Percentiles rank a stretch among this genome's conserved stretches.
These are phyloP conservation scores for Propithecus deckenii DNA, from an alignment of 2,797 vertebrate species.

Conservation along the genomic window DNA sequence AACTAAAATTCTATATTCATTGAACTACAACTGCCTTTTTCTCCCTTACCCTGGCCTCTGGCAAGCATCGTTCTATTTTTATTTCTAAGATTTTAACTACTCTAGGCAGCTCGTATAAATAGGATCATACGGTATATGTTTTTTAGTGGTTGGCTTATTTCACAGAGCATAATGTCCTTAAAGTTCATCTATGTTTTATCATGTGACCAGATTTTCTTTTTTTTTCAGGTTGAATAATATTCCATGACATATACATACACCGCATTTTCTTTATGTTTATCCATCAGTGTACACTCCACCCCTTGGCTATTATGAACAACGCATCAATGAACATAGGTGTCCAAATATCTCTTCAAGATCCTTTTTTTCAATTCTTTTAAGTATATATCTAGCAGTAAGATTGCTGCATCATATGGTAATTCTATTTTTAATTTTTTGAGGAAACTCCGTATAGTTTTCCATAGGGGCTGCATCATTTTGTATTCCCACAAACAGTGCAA, in stretches of 20 bases:
- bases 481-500: rapidly evolving
- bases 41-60: neutral
- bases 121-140: neutral
- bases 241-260: neutral
- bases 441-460: neutral
- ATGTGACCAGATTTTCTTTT: neutral
- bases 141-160: neutral
- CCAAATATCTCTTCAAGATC: neutral
- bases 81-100: neutral
- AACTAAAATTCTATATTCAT: neutral
- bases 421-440: neutral
- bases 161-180: neutral
- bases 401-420: neutral
- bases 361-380: neutral
- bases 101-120: neutral
- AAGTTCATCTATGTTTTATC: neutral
- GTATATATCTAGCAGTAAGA: neutral
- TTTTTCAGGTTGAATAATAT: neutral
- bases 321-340: neutral
- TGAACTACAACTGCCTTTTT: too few relatives aligned
- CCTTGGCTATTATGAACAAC: neutral
- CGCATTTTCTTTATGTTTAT: neutral
- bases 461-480: too few relatives aligned
- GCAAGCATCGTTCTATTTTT: neutral
- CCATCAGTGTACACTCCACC: neutral